Conservation (phyloP, 2,888 invertebrate genomes). For the Lycocerus yunnanus region DNA sequence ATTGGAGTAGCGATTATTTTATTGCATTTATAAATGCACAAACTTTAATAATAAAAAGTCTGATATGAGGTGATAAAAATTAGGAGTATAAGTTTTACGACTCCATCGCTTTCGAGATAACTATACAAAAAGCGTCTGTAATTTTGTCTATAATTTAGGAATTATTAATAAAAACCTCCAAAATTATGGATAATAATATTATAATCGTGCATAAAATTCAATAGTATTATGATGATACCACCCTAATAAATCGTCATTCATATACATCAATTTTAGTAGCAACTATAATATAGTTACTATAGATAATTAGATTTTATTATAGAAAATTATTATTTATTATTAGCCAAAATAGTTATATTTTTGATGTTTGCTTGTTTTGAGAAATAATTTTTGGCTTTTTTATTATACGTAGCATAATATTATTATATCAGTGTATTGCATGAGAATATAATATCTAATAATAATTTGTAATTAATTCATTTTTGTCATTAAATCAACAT, state of each 20-base stretch:
- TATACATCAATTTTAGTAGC: not conserved
- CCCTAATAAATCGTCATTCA: not conserved
- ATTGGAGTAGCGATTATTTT: no score
- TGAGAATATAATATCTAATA: not conserved
- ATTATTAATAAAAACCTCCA: no score
- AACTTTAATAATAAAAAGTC: no score
- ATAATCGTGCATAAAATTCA: not conserved
- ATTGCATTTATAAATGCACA: no score
- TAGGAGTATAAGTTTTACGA: no score
- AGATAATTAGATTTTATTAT: not conserved
- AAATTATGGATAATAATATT: no score
- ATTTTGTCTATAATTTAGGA: no score
- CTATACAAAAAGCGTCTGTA: no score
- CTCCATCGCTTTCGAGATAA: no score
- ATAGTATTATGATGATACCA: no score
- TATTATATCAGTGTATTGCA: not conserved
- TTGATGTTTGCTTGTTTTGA: not conserved
- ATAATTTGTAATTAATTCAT: not conserved
- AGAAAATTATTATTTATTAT: not conserved
- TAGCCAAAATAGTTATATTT: not conserved
- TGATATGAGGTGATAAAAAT: no score
- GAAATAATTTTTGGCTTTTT: not conserved
- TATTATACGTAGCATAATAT: not conserved
- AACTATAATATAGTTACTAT: no score
- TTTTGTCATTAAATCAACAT: slow-evolving; percentile 31